Conservation (phyloP, 2,888 invertebrate genomes). For the Portevinia maculata region DNA sequence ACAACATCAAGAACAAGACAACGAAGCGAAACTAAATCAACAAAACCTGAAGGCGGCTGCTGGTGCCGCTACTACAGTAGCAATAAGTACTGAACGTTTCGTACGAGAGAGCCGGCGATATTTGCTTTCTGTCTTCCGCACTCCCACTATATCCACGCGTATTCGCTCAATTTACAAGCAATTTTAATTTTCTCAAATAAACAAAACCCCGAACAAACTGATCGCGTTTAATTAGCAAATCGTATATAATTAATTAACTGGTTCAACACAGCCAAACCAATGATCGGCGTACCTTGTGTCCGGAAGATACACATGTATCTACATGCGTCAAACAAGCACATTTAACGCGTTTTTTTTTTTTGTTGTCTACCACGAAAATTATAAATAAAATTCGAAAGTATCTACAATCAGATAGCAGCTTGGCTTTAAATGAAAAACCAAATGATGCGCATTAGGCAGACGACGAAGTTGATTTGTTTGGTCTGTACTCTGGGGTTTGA, state of each 20-base stretch:
- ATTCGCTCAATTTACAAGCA: neutral
- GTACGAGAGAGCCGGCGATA: slow-evolving; percentile 8
- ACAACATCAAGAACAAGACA: neutral
- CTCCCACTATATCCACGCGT: neutral
- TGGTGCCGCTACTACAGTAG: slow-evolving; percentile 8
- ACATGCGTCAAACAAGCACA: slow-evolving; percentile 59
- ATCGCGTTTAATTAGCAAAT: slow-evolving; percentile 73
- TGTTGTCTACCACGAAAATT: slow-evolving; percentile 20
- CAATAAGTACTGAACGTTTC: slow-evolving; percentile 49
- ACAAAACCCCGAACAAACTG: slow-evolving; percentile 61
- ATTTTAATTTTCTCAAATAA: slow-evolving; percentile 68
- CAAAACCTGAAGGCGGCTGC: slow-evolving; percentile 52
- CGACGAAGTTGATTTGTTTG: slow-evolving; percentile 72
- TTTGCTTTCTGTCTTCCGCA: neutral
- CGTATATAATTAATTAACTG: slow-evolving; percentile 71
- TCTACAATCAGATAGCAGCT: slow-evolving; percentile 14
- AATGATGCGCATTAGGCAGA: slow-evolving; percentile 68
- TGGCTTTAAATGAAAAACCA: too few relatives aligned
- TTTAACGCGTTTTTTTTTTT: slow-evolving; percentile 37
- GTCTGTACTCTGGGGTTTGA: slow-evolving; percentile 64
- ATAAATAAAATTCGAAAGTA: slow-evolving; percentile 60
- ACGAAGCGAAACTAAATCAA: slow-evolving; percentile 10
- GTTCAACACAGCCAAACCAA: slow-evolving; percentile 40
- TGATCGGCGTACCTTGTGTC: slow-evolving; percentile 52
- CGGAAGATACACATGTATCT: slow-evolving; percentile 70